phyloP scores from a whole-genome alignment of 2,113 vertebrate species.

The Crotalus tigris region DNA sequence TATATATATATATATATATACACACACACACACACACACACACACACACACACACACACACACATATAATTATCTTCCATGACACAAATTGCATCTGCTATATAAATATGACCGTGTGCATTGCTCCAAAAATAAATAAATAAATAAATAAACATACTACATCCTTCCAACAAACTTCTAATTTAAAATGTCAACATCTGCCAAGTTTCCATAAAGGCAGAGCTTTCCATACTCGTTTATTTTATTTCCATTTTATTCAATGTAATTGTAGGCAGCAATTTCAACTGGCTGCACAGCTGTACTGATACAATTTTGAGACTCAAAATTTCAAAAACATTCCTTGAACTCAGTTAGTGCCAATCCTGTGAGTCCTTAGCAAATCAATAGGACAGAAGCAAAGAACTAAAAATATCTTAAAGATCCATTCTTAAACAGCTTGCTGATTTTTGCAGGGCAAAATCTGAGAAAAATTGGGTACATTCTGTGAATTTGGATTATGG shows the following conservation, averaged over 20 bases:
- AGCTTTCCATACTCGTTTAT: background rate
- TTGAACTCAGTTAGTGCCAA: background rate
- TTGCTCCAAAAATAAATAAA: background rate
- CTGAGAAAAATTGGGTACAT: background rate
- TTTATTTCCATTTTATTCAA: conserved; percentile 8
- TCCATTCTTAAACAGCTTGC: background rate
- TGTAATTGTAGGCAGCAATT: background rate
- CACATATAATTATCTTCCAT: background rate
- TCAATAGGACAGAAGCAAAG: background rate
- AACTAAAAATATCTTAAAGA: background rate
- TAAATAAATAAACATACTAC: background rate
- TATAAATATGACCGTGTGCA: background rate
- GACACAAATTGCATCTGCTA: conserved; percentile 14
- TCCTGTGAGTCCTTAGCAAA: background rate
- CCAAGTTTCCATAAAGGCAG: background rate
- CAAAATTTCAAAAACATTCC: background rate
- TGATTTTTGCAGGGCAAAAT: background rate
- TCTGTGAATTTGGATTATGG: background rate
- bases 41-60: too few relatives aligned
- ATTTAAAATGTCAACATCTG: conserved; percentile 19
- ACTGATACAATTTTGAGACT: background rate
- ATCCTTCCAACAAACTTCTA: background rate
- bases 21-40: too few relatives aligned
- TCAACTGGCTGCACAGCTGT: background rate
- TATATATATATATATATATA: too few relatives aligned